Conservation (phyloP, 2,797 vertebrate species). For the Dallia pectoralis region DNA sequence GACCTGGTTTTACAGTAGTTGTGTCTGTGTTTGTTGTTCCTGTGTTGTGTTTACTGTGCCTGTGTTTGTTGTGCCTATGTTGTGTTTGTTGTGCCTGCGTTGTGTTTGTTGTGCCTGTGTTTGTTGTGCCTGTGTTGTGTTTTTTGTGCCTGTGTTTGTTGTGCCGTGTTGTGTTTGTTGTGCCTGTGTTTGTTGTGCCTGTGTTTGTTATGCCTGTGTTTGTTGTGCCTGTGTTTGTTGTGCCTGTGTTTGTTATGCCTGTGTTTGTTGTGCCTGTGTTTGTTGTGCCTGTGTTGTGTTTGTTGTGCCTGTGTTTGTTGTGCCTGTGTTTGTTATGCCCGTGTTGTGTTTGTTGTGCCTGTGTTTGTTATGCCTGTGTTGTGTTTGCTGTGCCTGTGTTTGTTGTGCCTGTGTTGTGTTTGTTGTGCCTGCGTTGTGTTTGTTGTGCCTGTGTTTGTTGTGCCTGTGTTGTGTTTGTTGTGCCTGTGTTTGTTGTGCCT, state of each 20-base stretch:
- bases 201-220: no score
- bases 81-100: no score
- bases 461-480: background rate
- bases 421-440: conserved; percentile 20
- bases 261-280: no score
- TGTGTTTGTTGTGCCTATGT: conserved; percentile 18
- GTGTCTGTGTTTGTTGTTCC: conserved; percentile 14
- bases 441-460: no score
- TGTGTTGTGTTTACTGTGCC: no score
- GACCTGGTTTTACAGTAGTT: no score
- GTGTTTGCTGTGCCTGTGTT: conserved; percentile 16
- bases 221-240: conserved; percentile 18
- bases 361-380: no score
- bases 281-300: no score
- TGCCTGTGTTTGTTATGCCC: conserved; percentile 20
- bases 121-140: no score
- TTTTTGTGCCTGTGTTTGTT: conserved; percentile 20
- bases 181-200: no score
- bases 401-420: conserved; percentile 18
- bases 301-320: conserved; percentile 18
- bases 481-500: conserved; percentile 17
- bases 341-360: no score
- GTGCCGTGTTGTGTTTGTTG: conserved; percentile 24
- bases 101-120: no score
- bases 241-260: conserved; percentile 21